Evolutionary conservation across 2,888 invertebrate species (phyloP), one percentile per base, ranked within the genome.

Genomic region (Lasiommata megera): DNA sequence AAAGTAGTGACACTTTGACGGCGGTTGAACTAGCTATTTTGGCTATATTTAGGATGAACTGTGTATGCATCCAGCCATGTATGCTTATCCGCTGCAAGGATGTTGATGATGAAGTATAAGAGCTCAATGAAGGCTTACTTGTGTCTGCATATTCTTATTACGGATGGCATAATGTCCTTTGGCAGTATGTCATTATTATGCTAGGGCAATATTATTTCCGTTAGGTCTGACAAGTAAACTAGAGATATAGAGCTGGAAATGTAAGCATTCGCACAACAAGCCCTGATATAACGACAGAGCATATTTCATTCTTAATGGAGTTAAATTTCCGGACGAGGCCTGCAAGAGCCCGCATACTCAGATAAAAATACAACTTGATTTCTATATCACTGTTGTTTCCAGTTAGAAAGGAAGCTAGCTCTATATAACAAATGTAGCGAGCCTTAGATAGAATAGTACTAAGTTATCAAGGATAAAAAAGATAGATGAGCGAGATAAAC

Each of bases 231-330:
- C 88, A 88, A 88, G 89, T 85, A 87, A 88, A 88, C 89, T 88
- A 88, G 86, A 86, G 86, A 86, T 84, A 79, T 84, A 79, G 79
- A 84, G 77, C 82, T 82, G 78, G 78, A 79, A 83, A 84, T 84
- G 88, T 86, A 86, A 86, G 85, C 84, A 80, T 85, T 83, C 84
- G 84, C 80, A 85, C 84, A 88, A 87, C 88, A 88, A 88, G 83
- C 86, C 86, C 81, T 82, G 82, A 84, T 82, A 82, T 87, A 88
- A 88, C 88, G 88, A 81, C 79, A 82, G 82, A 81, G 77, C 84
- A 87, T 89, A 88, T 88, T 88, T 89, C 88, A 88, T 88, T 87
- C 88, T 88, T 89, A 88, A 88, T 87, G 87, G 88, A 88, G 87
- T 88, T 87, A 88, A 88, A 88, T 89, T 89, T 89, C 87, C 88